A percentile compares a stretch with the other conserved stretches of the same genome.
Evolutionary conservation across 2,888 invertebrate species (phyloP).

Genomic region (Micropterix aruncella): DNA sequence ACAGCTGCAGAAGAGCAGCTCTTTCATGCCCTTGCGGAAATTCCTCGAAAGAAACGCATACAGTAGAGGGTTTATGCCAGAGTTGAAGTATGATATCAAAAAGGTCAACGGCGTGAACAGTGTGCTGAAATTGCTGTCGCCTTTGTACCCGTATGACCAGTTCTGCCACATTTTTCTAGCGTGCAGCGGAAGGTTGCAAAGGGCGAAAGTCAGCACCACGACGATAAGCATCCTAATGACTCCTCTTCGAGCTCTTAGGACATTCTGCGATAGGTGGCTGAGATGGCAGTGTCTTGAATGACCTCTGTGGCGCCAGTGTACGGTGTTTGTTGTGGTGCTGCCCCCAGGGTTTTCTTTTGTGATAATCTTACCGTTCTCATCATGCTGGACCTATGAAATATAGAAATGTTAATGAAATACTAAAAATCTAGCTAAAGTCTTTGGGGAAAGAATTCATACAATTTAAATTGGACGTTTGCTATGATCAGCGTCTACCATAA

Average conservation of each 20-base stretch:
- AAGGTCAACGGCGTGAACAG: conserved; percentile 75
- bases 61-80: conserved; percentile 78
- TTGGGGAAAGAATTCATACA: too few species aligned
- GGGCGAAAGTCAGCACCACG: conserved; percentile 76
- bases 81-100: conserved; percentile 79
- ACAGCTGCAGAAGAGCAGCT: conserved; percentile 52
- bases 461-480: too few species aligned
- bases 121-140: conserved; percentile 59
- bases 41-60: conserved; percentile 77
- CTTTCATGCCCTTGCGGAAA: conserved; percentile 74
- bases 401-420: too few species aligned
- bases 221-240: conserved; percentile 83
- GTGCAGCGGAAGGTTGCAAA: conserved; percentile 84
- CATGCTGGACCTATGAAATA: too few species aligned
- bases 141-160: conserved; percentile 57
- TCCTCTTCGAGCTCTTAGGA: conserved; percentile 64
- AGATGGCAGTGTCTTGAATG: conserved; percentile 38
- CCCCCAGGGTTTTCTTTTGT: too few species aligned
- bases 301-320: conserved; percentile 25
- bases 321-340: too few species aligned
- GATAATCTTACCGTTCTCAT: too few species aligned
- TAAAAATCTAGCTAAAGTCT: too few species aligned
- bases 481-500: too few species aligned
- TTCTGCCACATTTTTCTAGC: conserved; percentile 79
- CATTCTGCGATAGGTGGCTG: conserved; percentile 59